A percentile compares a stretch with the other conserved stretches of the same genome.
Evolutionary conservation across 1,140 invertebrate species (phyloP).

Genomic region (Habropoda laboriosa): DNA sequence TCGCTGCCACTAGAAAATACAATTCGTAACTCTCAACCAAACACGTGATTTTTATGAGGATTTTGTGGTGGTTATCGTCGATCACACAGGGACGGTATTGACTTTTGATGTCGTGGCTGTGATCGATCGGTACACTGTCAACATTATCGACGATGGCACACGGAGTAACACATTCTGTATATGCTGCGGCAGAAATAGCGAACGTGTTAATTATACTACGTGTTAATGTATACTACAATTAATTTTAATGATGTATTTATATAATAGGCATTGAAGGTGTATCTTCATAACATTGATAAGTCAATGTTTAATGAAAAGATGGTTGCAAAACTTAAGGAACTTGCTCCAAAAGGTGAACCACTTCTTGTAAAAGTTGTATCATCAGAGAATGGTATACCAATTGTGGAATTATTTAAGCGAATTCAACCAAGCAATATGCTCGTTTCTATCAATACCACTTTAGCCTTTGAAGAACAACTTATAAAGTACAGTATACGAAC

Average conservation of each 20-base stretch:
- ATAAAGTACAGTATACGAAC: conserved; percentile 46
- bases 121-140: no score
- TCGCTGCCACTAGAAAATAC: no score
- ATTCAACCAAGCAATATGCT: conserved; percentile 82
- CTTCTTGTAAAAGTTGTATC: conserved; percentile 76
- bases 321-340: conserved; percentile 77
- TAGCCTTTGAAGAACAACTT: conserved; percentile 78
- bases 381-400: conserved; percentile 64
- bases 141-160: no score
- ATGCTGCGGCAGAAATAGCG: no score
- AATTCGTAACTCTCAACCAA: no score
- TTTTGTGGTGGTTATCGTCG: no score
- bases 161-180: no score
- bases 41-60: no score
- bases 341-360: conserved; percentile 79
- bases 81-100: no score
- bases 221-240: background rate
- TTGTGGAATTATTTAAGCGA: conserved; percentile 85
- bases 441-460: conserved; percentile 84
- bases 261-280: conserved; percentile 82
- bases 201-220: no score
- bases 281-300: conserved; percentile 80
- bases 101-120: no score
- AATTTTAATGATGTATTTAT: background rate
- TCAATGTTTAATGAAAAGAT: conserved; percentile 77